Percentiles rank a stretch among this genome's conserved stretches.
These are phyloP conservation scores for Siderastrea siderea DNA, from an alignment of 92 coral and sea anemone genomes.

Conservation along the genomic window DNA sequence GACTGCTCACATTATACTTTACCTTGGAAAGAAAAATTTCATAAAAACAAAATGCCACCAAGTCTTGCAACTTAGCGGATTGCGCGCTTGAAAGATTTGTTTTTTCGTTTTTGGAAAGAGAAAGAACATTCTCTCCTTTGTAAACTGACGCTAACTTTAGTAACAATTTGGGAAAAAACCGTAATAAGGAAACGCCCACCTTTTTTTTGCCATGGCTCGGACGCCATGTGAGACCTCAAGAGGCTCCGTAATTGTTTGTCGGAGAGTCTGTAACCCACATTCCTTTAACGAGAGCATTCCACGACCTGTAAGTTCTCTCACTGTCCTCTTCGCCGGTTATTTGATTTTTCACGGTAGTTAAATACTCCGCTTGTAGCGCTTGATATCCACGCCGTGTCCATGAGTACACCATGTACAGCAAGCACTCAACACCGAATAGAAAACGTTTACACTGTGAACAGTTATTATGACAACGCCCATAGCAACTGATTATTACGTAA, in stretches of 20 bases:
- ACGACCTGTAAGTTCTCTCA: not conserved
- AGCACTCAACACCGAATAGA: constrained; percentile 11
- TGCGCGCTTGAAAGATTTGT: too few species aligned
- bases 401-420: not conserved
- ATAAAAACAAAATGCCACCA: too few species aligned
- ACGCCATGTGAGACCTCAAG: not conserved
- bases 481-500: constrained; percentile 5
- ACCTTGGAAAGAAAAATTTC: too few species aligned
- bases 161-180: not conserved
- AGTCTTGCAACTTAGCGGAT: too few species aligned
- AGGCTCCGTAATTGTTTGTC: constrained; percentile 19
- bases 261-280: constrained; percentile 15
- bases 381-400: constrained; percentile 22
- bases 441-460: constrained; percentile 1
- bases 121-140: too few species aligned
- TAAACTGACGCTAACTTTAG: too few species aligned
- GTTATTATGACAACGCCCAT: constrained; percentile 18
- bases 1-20: too few species aligned
- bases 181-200: not conserved
- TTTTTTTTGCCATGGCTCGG: not conserved
- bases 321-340: not conserved
- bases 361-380: constrained; percentile 12
- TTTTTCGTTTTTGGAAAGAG: too few species aligned
- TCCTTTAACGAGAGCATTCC: not conserved
- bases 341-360: constrained; percentile 2